Evolutionary conservation across 2,888 invertebrate genomes (phyloP).

Genomic region (Pristionchus arcanus): DNA sequence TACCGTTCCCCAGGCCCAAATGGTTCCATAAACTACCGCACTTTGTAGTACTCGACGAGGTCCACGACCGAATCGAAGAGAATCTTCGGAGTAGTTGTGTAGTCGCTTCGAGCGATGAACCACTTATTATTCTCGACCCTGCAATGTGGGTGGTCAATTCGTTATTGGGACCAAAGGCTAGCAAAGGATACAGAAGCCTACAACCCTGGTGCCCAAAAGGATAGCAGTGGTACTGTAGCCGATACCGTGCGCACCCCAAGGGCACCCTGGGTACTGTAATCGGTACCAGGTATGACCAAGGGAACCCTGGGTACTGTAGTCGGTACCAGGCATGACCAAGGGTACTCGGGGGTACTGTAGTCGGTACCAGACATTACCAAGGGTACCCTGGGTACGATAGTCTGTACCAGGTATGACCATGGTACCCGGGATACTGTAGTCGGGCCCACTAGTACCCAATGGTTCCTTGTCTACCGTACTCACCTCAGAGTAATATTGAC

Average conservation of each 20-base stretch:
- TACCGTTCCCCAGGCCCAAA: too few species aligned
- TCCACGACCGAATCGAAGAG: conserved; percentile 61
- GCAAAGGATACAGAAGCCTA: neutral
- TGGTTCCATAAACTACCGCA: conserved; percentile 5
- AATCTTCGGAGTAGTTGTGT: neutral
- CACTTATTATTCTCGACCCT: neutral
- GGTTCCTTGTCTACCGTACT: neutral
- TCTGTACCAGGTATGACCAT: too few species aligned
- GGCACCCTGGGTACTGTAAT: neutral
- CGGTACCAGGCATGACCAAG: neutral
- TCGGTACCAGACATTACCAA: too few species aligned
- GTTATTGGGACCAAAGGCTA: neutral
- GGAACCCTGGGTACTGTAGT: neutral
- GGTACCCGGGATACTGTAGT: neutral
- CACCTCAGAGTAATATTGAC: conserved; percentile 57
- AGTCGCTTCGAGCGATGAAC: neutral
- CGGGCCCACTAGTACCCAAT: too few species aligned
- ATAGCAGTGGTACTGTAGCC: neutral
- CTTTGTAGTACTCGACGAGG: conserved; percentile 64
- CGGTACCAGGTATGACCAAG: neutral
- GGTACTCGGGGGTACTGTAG: too few species aligned
- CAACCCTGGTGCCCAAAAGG: neutral
- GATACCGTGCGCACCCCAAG: neutral
- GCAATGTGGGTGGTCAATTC: neutral
- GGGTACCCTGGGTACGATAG: too few species aligned